Conservation (phyloP, 2,888 invertebrate species). For the Papilio demoleus region DNA sequence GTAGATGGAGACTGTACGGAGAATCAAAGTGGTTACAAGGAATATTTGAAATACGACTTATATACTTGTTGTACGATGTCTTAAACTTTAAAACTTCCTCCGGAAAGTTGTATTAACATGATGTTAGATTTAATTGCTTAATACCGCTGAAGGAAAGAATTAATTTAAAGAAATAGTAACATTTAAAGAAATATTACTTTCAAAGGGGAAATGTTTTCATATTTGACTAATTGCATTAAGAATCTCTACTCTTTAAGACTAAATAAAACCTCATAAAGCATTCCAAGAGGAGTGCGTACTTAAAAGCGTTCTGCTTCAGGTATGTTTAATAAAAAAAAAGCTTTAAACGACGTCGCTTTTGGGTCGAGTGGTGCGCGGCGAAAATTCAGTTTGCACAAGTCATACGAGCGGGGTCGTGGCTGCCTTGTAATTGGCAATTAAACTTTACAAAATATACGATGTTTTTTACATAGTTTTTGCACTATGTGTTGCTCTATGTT, state of each 20-base stretch:
- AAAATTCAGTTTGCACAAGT: constrained; percentile 31
- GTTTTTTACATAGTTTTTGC: constrained; percentile 22
- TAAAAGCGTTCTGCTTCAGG: constrained; percentile 26
- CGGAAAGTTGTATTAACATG: too few species aligned
- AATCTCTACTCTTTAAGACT: constrained; percentile 22
- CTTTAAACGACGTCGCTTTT: constrained; percentile 33
- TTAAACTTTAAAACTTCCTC: too few species aligned
- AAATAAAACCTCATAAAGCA: constrained; percentile 29
- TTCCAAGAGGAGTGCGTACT: constrained; percentile 28
- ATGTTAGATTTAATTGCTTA: neutral
- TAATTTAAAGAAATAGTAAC: too few species aligned
- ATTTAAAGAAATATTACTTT: neutral
- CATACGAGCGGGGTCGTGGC: constrained; percentile 4
- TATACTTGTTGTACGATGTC: too few species aligned
- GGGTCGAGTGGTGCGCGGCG: constrained; percentile 28
- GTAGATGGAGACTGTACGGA: too few species aligned
- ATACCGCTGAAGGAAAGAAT: neutral
- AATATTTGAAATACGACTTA: too few species aligned
- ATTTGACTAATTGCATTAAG: constrained; percentile 30
- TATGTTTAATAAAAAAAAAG: constrained; percentile 32
- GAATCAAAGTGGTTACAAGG: too few species aligned
- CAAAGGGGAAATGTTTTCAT: constrained; percentile 1
- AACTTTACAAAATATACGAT: constrained; percentile 18
- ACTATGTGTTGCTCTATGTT: neutral
- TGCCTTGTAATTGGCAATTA: constrained; percentile 36